These are phyloP conservation scores for Vannuccia rotundouncinata DNA, from an alignment of 2,888 invertebrate species.

Conservation along the genomic window DNA sequence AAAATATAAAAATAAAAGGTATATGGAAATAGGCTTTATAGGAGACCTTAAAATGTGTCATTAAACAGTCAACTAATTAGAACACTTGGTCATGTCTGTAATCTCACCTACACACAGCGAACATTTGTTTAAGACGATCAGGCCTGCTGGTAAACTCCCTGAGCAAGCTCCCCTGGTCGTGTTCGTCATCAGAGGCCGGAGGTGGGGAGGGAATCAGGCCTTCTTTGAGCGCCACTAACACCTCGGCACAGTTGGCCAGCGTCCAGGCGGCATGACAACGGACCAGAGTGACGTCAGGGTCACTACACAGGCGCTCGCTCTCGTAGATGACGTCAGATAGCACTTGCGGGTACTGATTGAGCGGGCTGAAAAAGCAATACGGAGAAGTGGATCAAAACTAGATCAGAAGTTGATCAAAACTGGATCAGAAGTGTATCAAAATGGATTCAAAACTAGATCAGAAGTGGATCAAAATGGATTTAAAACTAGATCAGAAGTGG, in stretches of 20 bases:
- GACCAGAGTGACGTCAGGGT: slow-evolving; percentile 60
- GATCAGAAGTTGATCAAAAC: too few relatives aligned
- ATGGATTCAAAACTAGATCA: too few relatives aligned
- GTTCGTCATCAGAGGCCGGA: neutral
- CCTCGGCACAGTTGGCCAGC: slow-evolving; percentile 75
- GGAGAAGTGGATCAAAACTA: too few relatives aligned
- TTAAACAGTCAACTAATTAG: too few relatives aligned
- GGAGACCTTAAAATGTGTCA: too few relatives aligned
- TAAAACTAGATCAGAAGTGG: neutral
- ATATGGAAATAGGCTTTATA: too few relatives aligned
- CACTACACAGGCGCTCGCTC: slow-evolving; percentile 5
- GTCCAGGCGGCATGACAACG: slow-evolving; percentile 78
- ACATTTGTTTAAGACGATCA: neutral
- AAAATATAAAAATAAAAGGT: too few relatives aligned
- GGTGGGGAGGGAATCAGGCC: slow-evolving; percentile 41
- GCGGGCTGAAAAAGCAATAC: neutral
- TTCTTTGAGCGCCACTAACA: slow-evolving; percentile 68
- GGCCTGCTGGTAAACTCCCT: neutral
- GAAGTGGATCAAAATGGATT: neutral
- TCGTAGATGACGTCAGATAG: slow-evolving; percentile 22
- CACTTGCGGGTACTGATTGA: neutral
- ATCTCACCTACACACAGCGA: neutral
- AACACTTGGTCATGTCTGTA: too few relatives aligned
- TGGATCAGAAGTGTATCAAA: too few relatives aligned
- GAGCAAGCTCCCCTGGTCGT: neutral